Evolutionary conservation across 2,113 vertebrate species (phyloP), one percentile per base, ranked within the genome.

Genomic region (Sigmodon hispidus): DNA sequence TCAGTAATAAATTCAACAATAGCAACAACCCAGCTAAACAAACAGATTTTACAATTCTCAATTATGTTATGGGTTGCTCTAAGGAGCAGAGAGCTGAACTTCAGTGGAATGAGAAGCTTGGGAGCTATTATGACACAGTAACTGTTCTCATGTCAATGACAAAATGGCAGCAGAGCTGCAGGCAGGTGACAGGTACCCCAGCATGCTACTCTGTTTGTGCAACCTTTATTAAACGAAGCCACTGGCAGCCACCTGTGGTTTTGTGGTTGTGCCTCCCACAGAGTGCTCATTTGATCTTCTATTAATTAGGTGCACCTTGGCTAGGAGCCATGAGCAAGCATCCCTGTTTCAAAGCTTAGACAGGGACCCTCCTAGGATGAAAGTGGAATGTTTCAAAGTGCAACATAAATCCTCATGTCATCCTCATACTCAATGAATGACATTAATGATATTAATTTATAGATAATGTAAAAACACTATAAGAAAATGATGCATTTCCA

Each of bases 301-400:
- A 94, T 95, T 97, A 96, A 97, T 97, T 96, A 95, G 93, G 93
- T 91, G 92, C 95, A 93, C 84, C 95, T 91, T 96, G 97, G 97
- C 96, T 97, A 36, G 95, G 59, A 95, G 93, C 96, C 80, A 67
- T 0, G 3, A 85, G 87, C 73, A n/a, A 72, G 94, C 91, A 77
- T 89, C 72, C 90, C 92, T 94, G 89, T 95, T 96, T 98, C 95
- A 98, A 83, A 96, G 91, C 93, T 92, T 96, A 94, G 96, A 86
- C 77, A 31, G 75, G 84, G 87, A 76, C 94, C 91, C 85, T 95
- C 91, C 61, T 77, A 93, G 96, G 93, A 91, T 92, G 77, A 96
- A 96, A 96, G 95, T 67, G 87, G 69, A 96, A 91, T 83, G 83
- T 88, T 95, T 96, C 94, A 93, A 92, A 96, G 97, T 94, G 65